Evolutionary conservation across 2,888 invertebrate genomes (phyloP).

Genomic region (Cosmorhoe ocellata): DNA sequence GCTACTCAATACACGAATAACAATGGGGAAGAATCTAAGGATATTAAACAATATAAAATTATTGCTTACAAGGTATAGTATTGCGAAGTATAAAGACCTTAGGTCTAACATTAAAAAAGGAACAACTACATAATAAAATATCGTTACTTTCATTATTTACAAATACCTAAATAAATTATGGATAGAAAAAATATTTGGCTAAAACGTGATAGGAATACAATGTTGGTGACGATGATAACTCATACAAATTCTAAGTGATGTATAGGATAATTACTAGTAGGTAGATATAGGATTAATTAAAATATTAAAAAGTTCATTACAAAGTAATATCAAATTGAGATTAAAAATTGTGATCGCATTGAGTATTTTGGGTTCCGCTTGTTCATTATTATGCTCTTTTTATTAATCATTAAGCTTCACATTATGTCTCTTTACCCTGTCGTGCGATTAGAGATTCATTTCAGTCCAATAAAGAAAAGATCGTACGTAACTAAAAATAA

Average conservation of each 20-base stretch:
- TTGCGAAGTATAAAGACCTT: slow-evolving; percentile 78
- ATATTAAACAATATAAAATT: slow-evolving; percentile 67
- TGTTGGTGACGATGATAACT: slow-evolving; percentile 54
- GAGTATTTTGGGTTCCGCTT: slow-evolving; percentile 68
- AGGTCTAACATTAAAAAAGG: slow-evolving; percentile 72
- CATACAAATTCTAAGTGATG: slow-evolving; percentile 54
- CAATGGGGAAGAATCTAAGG: slow-evolving; percentile 33
- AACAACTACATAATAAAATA: slow-evolving; percentile 76
- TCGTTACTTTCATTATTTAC: slow-evolving; percentile 64
- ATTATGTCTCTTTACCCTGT: slow-evolving; percentile 75
- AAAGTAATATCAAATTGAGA: slow-evolving; percentile 56
- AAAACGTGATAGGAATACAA: slow-evolving; percentile 75
- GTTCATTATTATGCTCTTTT: slow-evolving; percentile 62
- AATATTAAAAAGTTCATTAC: slow-evolving; percentile 32
- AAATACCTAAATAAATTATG: slow-evolving; percentile 69
- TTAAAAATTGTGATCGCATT: slow-evolving; percentile 67
- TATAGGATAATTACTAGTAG: slow-evolving; percentile 44
- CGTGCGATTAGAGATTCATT: slow-evolving; percentile 67
- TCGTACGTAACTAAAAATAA: slow-evolving; percentile 41
- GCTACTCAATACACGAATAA: slow-evolving; percentile 27
- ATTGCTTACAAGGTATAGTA: slow-evolving; percentile 77
- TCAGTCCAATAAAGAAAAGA: slow-evolving; percentile 47
- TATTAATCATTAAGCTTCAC: slow-evolving; percentile 43
- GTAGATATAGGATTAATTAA: slow-evolving; percentile 38
- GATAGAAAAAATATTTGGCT: slow-evolving; percentile 79